Evolutionary conservation across 2,113 vertebrate genomes (phyloP).

Genomic region (Urocitellus parryii): DNA sequence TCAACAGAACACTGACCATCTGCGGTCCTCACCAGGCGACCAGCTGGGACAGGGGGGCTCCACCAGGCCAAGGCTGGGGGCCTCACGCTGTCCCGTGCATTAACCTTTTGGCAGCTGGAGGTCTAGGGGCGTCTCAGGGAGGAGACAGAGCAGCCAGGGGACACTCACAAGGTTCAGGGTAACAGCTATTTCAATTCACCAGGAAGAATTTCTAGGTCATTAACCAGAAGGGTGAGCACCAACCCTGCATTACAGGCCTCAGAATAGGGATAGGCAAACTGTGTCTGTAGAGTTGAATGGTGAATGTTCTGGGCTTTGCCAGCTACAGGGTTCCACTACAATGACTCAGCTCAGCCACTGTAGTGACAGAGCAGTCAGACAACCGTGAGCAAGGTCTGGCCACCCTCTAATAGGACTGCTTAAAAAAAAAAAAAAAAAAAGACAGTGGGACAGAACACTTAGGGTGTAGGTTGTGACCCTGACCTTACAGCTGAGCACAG

Average conservation of each 20-base stretch:
- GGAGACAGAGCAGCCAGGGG: not conserved
- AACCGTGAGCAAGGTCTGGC: not conserved
- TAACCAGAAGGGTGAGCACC: conserved; percentile 8
- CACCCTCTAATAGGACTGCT: not conserved
- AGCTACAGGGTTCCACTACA: not conserved
- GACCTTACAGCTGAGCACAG: not conserved
- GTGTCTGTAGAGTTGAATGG: not conserved
- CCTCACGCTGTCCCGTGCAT: not conserved
- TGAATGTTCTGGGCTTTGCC: not conserved
- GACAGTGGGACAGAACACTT: not conserved
- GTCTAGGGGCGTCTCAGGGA: not conserved
- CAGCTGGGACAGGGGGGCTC: not conserved
- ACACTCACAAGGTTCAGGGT: not conserved
- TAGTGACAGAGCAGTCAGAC: not conserved
- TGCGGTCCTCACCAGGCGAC: not conserved
- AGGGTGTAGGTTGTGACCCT: too few species aligned
- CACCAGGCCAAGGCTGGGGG: not conserved
- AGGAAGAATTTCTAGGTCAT: not conserved
- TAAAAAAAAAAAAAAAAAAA: not conserved
- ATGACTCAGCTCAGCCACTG: not conserved
- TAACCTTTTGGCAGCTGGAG: not conserved
- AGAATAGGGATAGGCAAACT: not conserved
- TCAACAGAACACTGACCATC: not conserved
- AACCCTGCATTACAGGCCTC: not conserved
- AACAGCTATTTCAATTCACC: not conserved